phyloP scores from a whole-genome alignment of 2,888 invertebrate species.

The Pristionchus mayeri region DNA sequence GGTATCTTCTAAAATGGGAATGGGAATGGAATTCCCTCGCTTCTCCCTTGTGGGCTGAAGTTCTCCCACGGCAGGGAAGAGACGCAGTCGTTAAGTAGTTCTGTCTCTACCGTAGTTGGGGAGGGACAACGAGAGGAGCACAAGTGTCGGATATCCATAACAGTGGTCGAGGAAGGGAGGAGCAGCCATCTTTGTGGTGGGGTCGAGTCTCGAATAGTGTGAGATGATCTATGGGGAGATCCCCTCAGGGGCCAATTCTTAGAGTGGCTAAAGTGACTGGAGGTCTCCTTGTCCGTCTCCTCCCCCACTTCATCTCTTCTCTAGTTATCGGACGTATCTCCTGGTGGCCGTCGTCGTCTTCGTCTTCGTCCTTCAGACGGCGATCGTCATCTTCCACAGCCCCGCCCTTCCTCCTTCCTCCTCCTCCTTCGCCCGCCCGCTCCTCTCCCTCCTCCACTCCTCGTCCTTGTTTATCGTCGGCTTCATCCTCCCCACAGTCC shows the following conservation, averaged over 20 bases:
- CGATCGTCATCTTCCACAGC: conserved; percentile 18
- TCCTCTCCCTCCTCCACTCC: not conserved
- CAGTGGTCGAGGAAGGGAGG: not conserved
- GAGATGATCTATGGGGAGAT: conserved; percentile 37
- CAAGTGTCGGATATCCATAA: conserved; percentile 8
- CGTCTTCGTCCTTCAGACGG: conserved; percentile 13
- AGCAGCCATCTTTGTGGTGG: conserved; percentile 14
- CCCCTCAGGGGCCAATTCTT: conserved; percentile 35
- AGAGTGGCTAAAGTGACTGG: conserved; percentile 42
- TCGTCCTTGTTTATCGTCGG: conserved; percentile 26
- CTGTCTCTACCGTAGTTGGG: conserved; percentile 30
- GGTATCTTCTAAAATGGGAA: conserved; percentile 33
- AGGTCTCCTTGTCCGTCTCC: conserved; percentile 10
- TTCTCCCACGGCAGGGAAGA: conserved; percentile 25
- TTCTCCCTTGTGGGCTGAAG: conserved; percentile 39
- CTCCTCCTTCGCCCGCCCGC: not conserved
- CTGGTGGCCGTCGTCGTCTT: not conserved
- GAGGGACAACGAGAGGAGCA: not conserved
- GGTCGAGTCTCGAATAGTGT: conserved; percentile 21
- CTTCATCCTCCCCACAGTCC: conserved; percentile 25
- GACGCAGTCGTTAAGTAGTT: conserved; percentile 34
- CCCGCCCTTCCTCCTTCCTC: not conserved
- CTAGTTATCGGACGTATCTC: too few relatives aligned
- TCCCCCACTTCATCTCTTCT: not conserved
- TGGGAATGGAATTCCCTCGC: conserved; percentile 30